Base-by-base conservation (phyloP, 2,113 vertebrate genomes). In the Ophiodon elongatus region DNA sequence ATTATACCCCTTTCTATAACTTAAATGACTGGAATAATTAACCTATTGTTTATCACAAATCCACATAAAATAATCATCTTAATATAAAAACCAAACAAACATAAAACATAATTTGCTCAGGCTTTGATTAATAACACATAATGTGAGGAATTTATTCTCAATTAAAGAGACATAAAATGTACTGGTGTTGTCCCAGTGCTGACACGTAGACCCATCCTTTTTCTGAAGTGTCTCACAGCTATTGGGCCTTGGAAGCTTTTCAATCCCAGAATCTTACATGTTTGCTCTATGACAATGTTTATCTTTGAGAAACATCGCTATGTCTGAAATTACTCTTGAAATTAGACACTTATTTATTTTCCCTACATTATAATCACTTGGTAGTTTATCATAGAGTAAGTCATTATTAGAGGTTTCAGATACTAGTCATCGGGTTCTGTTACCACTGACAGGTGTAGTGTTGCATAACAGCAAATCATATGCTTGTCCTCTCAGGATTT, bases 241-340 rank as follows among this genome's bases (percentile, higher is more conserved):
- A 31, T 56, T 80, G 15, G 69, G 11, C 13, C 37, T 83, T 41
- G 27, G 27, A n/a, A 68, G 25, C n/a, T 45, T 64, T 75, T 64
- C 31, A 59, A 0, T 39, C 41, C 8, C 13, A 63, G 25, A 60
- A 21, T 52, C 31, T 5, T 17, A 21, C 13, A 10, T 71, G 50
- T 85, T 43, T 76, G 29, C 45, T 68, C 25, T 6, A 5, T 4
- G 54, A 52, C 54, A 80, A 76, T 71, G 6, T 43, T 52, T 78
- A 56, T 60, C 67, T 9, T 64, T 8, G 50, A 59, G n/a, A 76
- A 29, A 59, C 43, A 2, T 37, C 15, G 17, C 31, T 60, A 37
- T 60, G 17, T 74, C 15, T 8, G 27, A 57, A 57, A 67, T 23
- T 3, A 35, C 21, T 63, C 47, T 33, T 62, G 54, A 52, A 52